Percentiles rank a stretch among this genome's conserved stretches.
phyloP scores from a whole-genome alignment of 2,888 invertebrate genomes.

The Ecdyonurus torrentis region DNA sequence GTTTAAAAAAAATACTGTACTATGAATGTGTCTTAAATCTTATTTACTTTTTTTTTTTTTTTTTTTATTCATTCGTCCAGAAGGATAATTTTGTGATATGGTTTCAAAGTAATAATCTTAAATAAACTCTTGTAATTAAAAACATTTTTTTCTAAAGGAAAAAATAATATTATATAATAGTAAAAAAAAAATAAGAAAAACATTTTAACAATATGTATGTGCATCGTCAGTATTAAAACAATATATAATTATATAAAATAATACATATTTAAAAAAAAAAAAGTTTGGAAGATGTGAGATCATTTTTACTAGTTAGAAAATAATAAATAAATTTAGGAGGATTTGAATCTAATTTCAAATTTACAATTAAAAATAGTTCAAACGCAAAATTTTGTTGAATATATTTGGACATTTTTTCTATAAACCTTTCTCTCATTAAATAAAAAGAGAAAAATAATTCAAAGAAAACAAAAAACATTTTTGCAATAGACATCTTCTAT shows the following conservation, averaged over 20 bases:
- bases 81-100: constrained; percentile 12
- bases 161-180: too few species aligned
- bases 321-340: too few species aligned
- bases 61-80: constrained; percentile 11
- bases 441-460: too few species aligned
- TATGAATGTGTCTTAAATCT: constrained; percentile 7
- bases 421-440: too few species aligned
- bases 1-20: too few species aligned
- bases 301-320: constrained; percentile 5
- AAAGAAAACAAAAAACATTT: too few species aligned
- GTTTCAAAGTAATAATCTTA: constrained; percentile 7
- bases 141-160: background rate
- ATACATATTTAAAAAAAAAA: constrained; percentile 3
- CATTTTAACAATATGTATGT: background rate
- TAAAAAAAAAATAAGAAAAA: background rate
- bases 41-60: constrained; percentile 11
- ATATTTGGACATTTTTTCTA: too few species aligned
- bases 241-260: background rate
- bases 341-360: too few species aligned
- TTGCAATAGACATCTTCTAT: too few species aligned
- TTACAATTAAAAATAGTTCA: too few species aligned
- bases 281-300: constrained; percentile 7
- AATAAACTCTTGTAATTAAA: background rate
- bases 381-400: too few species aligned
- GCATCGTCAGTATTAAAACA: background rate